A percentile compares a stretch with the other conserved stretches of the same genome.
These are phyloP conservation scores for Nesoenas mayeri DNA, from an alignment of 2,113 vertebrate species.

Conservation along the genomic window DNA sequence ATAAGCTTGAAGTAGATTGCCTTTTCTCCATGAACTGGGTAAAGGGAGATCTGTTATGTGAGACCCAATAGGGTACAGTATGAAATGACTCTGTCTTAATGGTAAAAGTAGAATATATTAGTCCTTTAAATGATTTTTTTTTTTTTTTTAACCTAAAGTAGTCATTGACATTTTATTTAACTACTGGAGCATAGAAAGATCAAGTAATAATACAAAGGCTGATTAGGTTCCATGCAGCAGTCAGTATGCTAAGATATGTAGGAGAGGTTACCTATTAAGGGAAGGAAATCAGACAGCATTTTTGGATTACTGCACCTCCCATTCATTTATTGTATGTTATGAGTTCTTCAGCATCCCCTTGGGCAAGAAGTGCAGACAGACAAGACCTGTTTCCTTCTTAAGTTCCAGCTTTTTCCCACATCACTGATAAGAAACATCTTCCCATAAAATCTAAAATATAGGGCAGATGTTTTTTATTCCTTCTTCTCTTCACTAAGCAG, in stretches of 20 bases:
- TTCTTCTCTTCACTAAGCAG: not conserved
- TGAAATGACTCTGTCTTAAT: not conserved
- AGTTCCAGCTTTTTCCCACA: not conserved
- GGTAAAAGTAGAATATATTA: not conserved
- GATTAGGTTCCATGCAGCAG: not conserved
- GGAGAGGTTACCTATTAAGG: not conserved
- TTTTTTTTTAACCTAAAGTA: not conserved
- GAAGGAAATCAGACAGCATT: not conserved
- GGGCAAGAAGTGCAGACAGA: not conserved
- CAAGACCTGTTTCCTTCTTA: not conserved
- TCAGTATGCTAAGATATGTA: not conserved
- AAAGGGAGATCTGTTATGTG: not conserved
- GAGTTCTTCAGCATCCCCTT: not conserved
- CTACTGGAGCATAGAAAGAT: not conserved
- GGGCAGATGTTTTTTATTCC: not conserved
- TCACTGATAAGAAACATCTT: not conserved
- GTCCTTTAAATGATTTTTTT: fast-evolving
- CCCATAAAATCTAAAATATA: constrained; percentile 23
- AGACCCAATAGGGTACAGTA: not conserved
- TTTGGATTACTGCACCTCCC: not conserved
- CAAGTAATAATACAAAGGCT: not conserved
- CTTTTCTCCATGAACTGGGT: not conserved
- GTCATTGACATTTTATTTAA: not conserved
- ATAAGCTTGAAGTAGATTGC: not conserved
- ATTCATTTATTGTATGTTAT: not conserved